phyloP scores from a whole-genome alignment of 2,888 invertebrate species.

The Polydrusus cervinus region DNA sequence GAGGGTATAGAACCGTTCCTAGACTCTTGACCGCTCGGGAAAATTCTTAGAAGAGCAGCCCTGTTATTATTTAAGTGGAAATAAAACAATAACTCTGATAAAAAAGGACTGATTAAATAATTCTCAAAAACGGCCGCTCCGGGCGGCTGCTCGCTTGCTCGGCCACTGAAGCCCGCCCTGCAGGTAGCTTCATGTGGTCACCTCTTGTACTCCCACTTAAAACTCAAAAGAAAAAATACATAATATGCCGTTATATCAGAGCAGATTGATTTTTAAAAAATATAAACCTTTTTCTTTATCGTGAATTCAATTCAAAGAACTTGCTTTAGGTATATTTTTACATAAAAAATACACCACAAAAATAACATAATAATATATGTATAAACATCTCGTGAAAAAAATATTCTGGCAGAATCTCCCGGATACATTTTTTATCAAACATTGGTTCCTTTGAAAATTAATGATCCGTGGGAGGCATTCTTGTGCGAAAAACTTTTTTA shows the following conservation, averaged over 20 bases:
- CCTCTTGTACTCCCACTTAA: too few relatives aligned
- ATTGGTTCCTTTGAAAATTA: constrained; percentile 22
- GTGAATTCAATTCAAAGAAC: not conserved
- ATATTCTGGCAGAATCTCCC: constrained; percentile 28
- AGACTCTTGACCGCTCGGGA: too few relatives aligned
- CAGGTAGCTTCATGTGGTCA: too few relatives aligned
- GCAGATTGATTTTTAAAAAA: not conserved
- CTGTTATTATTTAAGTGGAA: too few relatives aligned
- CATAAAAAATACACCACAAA: not conserved
- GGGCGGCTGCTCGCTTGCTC: too few relatives aligned
- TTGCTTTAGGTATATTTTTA: not conserved
- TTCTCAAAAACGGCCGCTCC: too few relatives aligned
- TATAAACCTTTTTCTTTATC: not conserved
- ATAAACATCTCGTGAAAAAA: not conserved
- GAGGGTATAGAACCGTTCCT: too few relatives aligned
- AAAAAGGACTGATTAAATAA: too few relatives aligned
- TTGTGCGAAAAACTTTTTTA: constrained; percentile 33
- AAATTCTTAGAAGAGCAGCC: too few relatives aligned
- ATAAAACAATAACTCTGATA: too few relatives aligned
- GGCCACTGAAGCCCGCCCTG: too few relatives aligned
- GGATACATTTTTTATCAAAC: constrained; percentile 24
- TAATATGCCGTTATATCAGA: not conserved
- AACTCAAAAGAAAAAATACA: too few relatives aligned
- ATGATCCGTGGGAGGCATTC: constrained; percentile 31
- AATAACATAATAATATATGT: constrained; percentile 7